phyloP scores from a whole-genome alignment of 2,797 vertebrate species.

The Toxotes lorentzi region DNA sequence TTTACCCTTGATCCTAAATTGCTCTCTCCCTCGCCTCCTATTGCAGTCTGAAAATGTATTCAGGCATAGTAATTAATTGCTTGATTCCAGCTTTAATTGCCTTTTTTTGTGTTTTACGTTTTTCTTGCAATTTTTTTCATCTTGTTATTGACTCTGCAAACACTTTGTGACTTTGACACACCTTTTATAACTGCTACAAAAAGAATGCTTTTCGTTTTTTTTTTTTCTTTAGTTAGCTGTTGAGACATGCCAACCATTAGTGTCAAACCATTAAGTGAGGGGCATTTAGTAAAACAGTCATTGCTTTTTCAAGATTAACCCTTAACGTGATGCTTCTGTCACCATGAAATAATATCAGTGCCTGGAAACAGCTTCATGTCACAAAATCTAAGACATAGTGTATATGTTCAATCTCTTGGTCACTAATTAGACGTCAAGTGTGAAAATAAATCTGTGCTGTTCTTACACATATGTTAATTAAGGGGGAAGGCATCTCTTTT shows the following conservation, averaged over 20 bases:
- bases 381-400: neutral
- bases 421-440: constrained; percentile 7
- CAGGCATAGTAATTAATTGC: constrained; percentile 20
- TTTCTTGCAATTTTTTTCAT: constrained; percentile 1
- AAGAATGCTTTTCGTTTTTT: neutral
- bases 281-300: neutral
- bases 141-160: constrained; percentile 7
- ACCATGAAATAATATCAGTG: constrained; percentile 6
- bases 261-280: constrained; percentile 28
- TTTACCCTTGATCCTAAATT: constrained; percentile 14
- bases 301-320: constrained; percentile 17
- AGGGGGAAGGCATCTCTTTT: constrained; percentile 2
- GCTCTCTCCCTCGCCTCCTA: neutral
- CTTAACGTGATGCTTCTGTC: neutral
- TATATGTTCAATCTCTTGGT: neutral
- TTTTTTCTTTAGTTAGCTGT: neutral
- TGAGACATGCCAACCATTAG: constrained; percentile 9
- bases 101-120: constrained; percentile 24
- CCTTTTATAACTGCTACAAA: constrained; percentile 7
- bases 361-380: constrained; percentile 13
- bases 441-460: neutral
- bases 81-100: constrained; percentile 30
- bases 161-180: constrained; percentile 23
- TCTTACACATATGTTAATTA: constrained; percentile 3
- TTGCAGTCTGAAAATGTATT: constrained; percentile 24